A percentile compares a stretch with the other conserved stretches of the same genome.
phyloP scores from a whole-genome alignment of 2,888 invertebrate species.

The Griposia aprilina region DNA sequence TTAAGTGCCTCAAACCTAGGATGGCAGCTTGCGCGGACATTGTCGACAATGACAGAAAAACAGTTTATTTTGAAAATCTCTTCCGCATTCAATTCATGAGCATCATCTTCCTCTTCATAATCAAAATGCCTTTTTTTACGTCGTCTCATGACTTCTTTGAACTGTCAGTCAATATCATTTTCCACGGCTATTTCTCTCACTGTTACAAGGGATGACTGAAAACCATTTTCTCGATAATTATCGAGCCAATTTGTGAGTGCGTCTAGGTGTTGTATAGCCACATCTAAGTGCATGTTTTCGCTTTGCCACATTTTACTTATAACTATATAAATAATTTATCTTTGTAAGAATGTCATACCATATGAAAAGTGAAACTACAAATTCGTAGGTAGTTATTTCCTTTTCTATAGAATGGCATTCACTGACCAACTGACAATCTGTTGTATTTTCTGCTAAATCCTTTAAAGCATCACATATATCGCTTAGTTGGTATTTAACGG shows the following conservation, averaged over 20 bases:
- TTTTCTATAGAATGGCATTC: conserved; percentile 42
- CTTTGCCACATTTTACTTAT: background rate
- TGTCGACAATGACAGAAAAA: conserved; percentile 1
- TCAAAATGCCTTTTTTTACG: background rate
- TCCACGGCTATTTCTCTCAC: background rate
- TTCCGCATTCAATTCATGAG: conserved; percentile 8
- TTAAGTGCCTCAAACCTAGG: conserved; percentile 1
- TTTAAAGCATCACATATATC: conserved; percentile 8
- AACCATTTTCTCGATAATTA: conserved; percentile 1
- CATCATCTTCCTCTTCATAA: conserved; percentile 8
- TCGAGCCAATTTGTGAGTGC: conserved; percentile 23
- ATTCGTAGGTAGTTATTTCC: conserved; percentile 30
- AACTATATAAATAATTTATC: conserved; percentile 3
- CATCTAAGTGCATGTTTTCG: conserved; percentile 38
- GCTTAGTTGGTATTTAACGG: conserved; percentile 7
- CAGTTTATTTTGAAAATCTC: conserved; percentile 1
- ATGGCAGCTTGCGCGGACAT: background rate
- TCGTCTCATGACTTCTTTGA: background rate
- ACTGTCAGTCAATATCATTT: conserved; percentile 1
- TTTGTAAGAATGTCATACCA: conserved; percentile 31
- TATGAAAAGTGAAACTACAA: conserved; percentile 30
- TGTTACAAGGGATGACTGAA: background rate
- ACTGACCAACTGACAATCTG: conserved; percentile 42
- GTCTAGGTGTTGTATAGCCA: conserved; percentile 49
- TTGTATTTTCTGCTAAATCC: conserved; percentile 14